These are phyloP conservation scores for Silurus glanis DNA, from an alignment of 2,113 vertebrate genomes.

Conservation along the genomic window DNA sequence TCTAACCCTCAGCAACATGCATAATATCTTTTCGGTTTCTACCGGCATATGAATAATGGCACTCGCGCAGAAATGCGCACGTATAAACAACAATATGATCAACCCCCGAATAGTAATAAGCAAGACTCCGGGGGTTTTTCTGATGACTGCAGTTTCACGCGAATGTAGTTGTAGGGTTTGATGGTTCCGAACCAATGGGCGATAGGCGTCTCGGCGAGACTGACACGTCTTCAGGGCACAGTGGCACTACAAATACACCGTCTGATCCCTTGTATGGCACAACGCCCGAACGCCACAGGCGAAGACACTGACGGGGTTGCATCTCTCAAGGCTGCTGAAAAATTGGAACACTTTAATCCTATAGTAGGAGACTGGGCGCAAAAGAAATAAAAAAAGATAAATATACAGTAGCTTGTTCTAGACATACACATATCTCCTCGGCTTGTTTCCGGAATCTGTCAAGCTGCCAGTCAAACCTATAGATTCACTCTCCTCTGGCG, in stretches of 20 bases:
- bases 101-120: constrained; percentile 29
- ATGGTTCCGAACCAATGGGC: not conserved
- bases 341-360: not conserved
- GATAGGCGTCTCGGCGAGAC: constrained; percentile 20
- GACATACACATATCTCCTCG: not conserved
- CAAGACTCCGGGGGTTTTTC: not conserved
- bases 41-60: not conserved
- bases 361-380: not conserved
- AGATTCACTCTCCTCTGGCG: constrained; percentile 52
- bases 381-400: not conserved
- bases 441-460: constrained; percentile 20
- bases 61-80: constrained; percentile 7
- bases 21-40: constrained; percentile 25
- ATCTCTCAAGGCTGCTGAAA: not conserved
- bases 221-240: constrained; percentile 24
- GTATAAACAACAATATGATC: constrained; percentile 12
- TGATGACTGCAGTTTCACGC: constrained; percentile 15
- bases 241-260: not conserved
- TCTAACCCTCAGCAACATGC: constrained; percentile 22
- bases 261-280: constrained; percentile 17
- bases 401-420: not conserved
- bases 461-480: constrained; percentile 32
- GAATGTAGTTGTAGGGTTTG: constrained; percentile 19
- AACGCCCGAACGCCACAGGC: constrained; percentile 3
- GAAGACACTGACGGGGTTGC: not conserved